These are phyloP conservation scores for Serranus cabrilla DNA, from an alignment of 2,797 vertebrate species.

Conservation along the genomic window DNA sequence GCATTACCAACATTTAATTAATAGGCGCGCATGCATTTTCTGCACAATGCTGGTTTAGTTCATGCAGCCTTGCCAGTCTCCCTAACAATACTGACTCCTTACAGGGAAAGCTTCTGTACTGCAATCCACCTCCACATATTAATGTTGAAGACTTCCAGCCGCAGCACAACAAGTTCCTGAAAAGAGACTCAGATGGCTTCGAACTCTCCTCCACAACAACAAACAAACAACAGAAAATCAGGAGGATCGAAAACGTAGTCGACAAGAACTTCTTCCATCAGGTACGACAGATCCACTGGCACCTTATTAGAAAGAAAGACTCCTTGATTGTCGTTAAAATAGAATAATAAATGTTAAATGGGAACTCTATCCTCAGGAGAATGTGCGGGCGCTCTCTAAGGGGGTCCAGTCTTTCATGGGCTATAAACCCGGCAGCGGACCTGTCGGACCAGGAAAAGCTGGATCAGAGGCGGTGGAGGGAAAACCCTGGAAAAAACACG, in stretches of 20 bases:
- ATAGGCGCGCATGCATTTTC: no score
- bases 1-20: no score
- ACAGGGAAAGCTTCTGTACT: constrained; percentile 96
- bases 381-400: constrained; percentile 92
- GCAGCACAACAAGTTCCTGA: constrained; percentile 84
- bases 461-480: constrained; percentile 69
- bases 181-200: constrained; percentile 20
- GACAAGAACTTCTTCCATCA: constrained; percentile 97
- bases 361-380: constrained; percentile 85
- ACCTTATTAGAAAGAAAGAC: not conserved
- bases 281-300: constrained; percentile 76
- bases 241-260: constrained; percentile 93
- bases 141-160: constrained; percentile 90
- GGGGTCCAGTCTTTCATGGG: constrained; percentile 93
- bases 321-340: not conserved
- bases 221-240: constrained; percentile 79
- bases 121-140: constrained; percentile 92
- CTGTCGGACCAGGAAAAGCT: constrained; percentile 56
- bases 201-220: constrained; percentile 28
- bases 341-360: not conserved
- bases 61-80: not conserved
- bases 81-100: constrained; percentile 18
- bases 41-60: no score
- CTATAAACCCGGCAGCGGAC: constrained; percentile 87
- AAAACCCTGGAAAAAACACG: constrained; percentile 98